These are phyloP conservation scores for Neosilurus hyrtlii DNA, from an alignment of 2,797 vertebrate genomes.

Conservation along the genomic window DNA sequence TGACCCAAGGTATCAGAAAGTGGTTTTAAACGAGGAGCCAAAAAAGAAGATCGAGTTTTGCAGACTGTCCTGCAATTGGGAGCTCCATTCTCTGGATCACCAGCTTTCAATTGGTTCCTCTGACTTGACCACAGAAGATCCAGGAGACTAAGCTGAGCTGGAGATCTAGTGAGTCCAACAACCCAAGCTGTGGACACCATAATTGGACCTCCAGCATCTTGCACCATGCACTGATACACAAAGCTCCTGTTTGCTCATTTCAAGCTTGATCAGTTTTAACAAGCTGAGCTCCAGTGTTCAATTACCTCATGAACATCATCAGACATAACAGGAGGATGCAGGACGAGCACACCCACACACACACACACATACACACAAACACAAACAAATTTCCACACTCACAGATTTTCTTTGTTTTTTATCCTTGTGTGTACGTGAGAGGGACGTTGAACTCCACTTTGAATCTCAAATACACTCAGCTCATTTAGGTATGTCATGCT, in stretches of 20 bases:
- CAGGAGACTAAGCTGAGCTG: not conserved
- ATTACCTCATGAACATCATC: conserved; percentile 39
- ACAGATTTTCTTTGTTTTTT: not conserved
- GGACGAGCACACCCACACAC: not conserved
- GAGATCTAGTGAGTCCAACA: not conserved
- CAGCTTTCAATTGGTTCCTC: not conserved
- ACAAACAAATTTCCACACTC: conserved; percentile 15
- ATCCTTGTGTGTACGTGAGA: conserved; percentile 2
- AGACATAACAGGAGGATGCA: not conserved
- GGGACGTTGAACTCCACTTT: conserved; percentile 31
- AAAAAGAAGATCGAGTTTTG: not conserved
- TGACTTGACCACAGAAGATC: not conserved
- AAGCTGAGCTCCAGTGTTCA: conserved; percentile 17
- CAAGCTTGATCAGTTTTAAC: conserved; percentile 36
- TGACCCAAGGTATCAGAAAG: not conserved
- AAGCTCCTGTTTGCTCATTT: conserved; percentile 32
- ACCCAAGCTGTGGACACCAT: not conserved
- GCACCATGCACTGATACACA: not conserved
- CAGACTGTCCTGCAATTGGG: not conserved
- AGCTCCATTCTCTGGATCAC: not conserved
- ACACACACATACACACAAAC: conserved; percentile 3
- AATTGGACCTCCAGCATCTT: not conserved
- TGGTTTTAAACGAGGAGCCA: not conserved
- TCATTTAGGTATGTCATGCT: conserved; percentile 30
- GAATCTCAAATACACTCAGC: conserved; percentile 40